A percentile compares a stretch with the other conserved stretches of the same genome.
phyloP scores from a whole-genome alignment of 2,888 invertebrate species.

The Pycnomerus fuliginosus region DNA sequence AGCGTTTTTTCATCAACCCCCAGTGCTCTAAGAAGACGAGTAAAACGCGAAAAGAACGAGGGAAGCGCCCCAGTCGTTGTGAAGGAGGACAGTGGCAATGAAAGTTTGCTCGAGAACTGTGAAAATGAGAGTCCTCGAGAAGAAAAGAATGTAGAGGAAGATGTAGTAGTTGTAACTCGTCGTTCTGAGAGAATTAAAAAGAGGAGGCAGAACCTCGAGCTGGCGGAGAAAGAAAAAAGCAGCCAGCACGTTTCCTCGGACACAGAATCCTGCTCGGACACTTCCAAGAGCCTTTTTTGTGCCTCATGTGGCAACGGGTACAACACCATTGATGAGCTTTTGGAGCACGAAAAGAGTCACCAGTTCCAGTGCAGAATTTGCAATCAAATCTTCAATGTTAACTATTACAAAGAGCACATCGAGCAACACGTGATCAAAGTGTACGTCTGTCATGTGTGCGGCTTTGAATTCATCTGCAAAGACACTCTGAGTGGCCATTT shows the following conservation, averaged over 20 bases:
- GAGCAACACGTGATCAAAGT: constrained; percentile 34
- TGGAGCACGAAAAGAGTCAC: constrained; percentile 36
- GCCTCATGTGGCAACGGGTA: constrained; percentile 39
- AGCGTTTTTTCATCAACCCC: constrained; percentile 22
- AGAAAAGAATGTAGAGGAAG: too few relatives aligned
- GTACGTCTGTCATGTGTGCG: constrained; percentile 39
- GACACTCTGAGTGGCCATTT: constrained; percentile 34
- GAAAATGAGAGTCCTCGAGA: too few relatives aligned
- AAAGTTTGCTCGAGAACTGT: constrained; percentile 34
- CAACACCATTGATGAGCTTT: constrained; percentile 30
- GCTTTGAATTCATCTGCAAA: constrained; percentile 34
- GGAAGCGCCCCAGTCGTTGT: constrained; percentile 37
- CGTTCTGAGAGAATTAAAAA: constrained; percentile 33
- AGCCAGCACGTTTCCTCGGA: constrained; percentile 33
- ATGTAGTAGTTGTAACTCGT: too few relatives aligned
- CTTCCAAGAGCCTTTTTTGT: constrained; percentile 32
- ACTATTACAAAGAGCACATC: constrained; percentile 34
- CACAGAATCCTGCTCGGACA: constrained; percentile 39
- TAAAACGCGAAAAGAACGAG: constrained; percentile 8
- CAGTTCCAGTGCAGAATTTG: constrained; percentile 37
- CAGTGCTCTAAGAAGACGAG: constrained; percentile 14
- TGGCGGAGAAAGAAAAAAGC: constrained; percentile 33
- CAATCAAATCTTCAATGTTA: constrained; percentile 24
- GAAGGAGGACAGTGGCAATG: constrained; percentile 32
- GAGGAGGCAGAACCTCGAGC: constrained; percentile 26